These are phyloP conservation scores for Callinectes sapidus DNA, from an alignment of 2,888 invertebrate species.

Conservation along the genomic window DNA sequence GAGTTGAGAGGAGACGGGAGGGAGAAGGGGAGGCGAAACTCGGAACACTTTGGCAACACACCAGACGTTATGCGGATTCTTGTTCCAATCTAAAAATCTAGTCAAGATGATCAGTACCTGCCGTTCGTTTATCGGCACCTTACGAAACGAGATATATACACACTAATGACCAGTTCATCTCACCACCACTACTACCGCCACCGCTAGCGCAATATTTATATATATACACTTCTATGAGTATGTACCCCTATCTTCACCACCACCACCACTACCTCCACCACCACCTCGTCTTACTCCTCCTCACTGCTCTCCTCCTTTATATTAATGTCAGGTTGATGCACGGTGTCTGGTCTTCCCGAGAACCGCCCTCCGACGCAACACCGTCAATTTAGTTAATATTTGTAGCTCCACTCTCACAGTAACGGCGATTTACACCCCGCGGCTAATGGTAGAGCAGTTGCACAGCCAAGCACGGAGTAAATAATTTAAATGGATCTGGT, in stretches of 20 bases:
- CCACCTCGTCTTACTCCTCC: neutral
- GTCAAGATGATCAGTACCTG: neutral
- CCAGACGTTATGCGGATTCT: neutral
- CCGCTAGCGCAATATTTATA: neutral
- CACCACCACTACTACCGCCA: neutral
- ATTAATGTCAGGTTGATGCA: neutral
- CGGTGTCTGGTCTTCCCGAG: neutral
- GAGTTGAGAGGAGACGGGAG: neutral
- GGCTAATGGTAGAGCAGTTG: neutral
- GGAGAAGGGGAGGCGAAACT: neutral
- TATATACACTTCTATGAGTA: neutral
- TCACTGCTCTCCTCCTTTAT: neutral
- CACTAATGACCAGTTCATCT: neutral
- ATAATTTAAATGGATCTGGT: conserved; percentile 14
- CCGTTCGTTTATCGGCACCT: neutral
- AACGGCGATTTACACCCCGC: neutral
- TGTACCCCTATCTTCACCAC: neutral
- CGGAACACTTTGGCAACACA: neutral
- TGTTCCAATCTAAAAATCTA: neutral
- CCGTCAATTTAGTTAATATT: conserved; percentile 15
- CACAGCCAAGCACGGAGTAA: neutral
- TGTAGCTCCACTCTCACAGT: neutral
- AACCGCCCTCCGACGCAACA: neutral
- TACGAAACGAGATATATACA: neutral
- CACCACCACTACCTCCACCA: neutral